phyloP scores from a whole-genome alignment of 2,888 invertebrate genomes.

The Tipula helvola region DNA sequence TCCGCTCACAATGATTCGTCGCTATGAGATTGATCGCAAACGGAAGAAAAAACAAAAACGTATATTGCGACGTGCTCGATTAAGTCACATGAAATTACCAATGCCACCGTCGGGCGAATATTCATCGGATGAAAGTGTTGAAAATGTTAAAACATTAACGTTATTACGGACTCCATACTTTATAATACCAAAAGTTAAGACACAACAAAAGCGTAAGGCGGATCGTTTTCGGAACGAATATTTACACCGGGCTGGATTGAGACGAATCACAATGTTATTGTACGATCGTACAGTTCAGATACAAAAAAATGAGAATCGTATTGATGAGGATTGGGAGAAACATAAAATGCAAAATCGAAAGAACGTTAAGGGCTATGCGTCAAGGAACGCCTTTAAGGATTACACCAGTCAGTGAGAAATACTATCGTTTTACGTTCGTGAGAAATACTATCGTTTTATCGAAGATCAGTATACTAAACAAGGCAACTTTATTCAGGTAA shows the following conservation, averaged over 20 bases:
- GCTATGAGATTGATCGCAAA: conserved; percentile 8
- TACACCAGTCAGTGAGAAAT: background rate
- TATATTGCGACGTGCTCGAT: conserved; percentile 12
- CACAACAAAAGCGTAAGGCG: conserved; percentile 9
- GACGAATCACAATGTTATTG: conserved; percentile 14
- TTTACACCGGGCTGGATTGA: conserved; percentile 13
- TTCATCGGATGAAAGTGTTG: conserved; percentile 14
- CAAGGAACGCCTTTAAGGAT: background rate
- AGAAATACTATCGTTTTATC: background rate
- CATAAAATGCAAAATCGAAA: background rate
- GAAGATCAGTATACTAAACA: background rate
- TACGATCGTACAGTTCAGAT: conserved; percentile 10
- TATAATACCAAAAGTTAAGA: conserved; percentile 14
- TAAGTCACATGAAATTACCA: conserved; percentile 14
- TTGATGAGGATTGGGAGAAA: background rate
- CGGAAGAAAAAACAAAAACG: conserved; percentile 4
- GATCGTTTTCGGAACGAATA: conserved; percentile 15
- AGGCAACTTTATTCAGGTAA: background rate
- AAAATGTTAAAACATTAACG: conserved; percentile 15
- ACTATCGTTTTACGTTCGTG: background rate
- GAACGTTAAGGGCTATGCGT: background rate
- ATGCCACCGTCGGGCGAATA: conserved; percentile 15
- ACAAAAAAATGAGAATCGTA: background rate
- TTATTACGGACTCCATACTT: conserved; percentile 16
- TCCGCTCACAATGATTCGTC: conserved; percentile 15